phyloP scores from a whole-genome alignment of 2,113 vertebrate species.

The Bombycilla garrulus region DNA sequence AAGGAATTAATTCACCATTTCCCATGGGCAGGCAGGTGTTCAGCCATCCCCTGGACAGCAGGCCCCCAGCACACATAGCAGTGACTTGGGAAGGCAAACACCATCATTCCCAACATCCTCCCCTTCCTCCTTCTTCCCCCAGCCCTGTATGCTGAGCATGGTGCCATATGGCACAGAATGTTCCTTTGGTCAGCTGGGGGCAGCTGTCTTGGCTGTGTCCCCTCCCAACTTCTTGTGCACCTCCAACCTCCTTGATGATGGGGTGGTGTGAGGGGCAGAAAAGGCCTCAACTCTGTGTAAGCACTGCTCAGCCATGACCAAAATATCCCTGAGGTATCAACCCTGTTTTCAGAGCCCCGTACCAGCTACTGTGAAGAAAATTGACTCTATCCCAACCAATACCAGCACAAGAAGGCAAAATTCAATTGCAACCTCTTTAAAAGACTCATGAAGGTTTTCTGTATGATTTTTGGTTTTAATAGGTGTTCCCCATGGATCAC shows the following conservation, averaged over 20 bases:
- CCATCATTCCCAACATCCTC: too few relatives aligned
- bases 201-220: not conserved
- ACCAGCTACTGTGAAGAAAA: not conserved
- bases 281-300: not conserved
- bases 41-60: not conserved
- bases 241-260: not conserved
- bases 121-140: not conserved
- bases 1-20: not conserved
- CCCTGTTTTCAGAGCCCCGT: not conserved
- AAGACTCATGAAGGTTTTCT: conserved; percentile 39
- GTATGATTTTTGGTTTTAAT: conserved; percentile 13
- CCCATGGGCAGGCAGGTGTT: not conserved
- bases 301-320: not conserved
- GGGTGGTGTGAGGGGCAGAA: not conserved
- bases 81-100: not conserved
- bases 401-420: not conserved
- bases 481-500: conserved; percentile 39
- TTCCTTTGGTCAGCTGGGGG: not conserved
- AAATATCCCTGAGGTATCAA: not conserved
- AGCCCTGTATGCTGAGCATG: accelerated
- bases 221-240: not conserved
- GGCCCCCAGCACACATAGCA: not conserved
- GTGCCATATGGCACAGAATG: accelerated
- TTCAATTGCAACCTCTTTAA: not conserved
- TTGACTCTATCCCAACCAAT: not conserved